Evolutionary conservation across 1,140 invertebrate species (phyloP), one percentile per base, ranked within the genome.

Genomic region (Ips typographus): DNA sequence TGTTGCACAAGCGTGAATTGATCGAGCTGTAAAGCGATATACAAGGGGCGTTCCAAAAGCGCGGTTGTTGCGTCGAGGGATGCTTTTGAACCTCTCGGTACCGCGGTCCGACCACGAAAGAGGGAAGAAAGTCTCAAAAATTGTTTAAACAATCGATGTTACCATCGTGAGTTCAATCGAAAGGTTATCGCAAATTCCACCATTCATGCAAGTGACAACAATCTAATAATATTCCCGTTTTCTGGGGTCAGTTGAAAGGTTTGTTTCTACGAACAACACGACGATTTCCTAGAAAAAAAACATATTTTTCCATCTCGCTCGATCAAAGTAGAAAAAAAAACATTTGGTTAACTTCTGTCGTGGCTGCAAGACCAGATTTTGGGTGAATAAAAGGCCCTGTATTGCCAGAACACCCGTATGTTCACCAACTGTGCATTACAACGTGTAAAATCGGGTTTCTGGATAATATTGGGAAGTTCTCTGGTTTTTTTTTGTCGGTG

Each of bases 341-440:
- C 60, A 62, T 62, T 62, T 62, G 60, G 49, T 62, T 62, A 62
- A 52, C 60, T 62, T 62, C 60, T 62, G 60, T 62, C 60, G 52
- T 22, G 37, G 39, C 59, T 22, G 22, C 57, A 60, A 40, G 60
- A 62, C 58, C 58, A 60, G 36, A 60, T 60, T 60, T 59, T 60
- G 42, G 38, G 44, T 43, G 58, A 60, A 60, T 60, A 60, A 60
- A 60, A 60, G 58, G 58, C 58, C 58, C 44, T 60, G 40, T 60
- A 57, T 43, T 42, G 60, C 60, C 60, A 62, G 60, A 62, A 62
- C 60, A 62, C 60, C 60, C 60, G 44, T 51, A 39, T 62, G 60
- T 62, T 49, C 60, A 62, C 60, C 60, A 62, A 62, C 60, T 62
- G 60, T 62, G 60, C 42, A 40, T 36, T 49, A 51, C 44, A 62